Conservation (phyloP, 2,113 vertebrate species). For the Malurus alboscapulatus region DNA sequence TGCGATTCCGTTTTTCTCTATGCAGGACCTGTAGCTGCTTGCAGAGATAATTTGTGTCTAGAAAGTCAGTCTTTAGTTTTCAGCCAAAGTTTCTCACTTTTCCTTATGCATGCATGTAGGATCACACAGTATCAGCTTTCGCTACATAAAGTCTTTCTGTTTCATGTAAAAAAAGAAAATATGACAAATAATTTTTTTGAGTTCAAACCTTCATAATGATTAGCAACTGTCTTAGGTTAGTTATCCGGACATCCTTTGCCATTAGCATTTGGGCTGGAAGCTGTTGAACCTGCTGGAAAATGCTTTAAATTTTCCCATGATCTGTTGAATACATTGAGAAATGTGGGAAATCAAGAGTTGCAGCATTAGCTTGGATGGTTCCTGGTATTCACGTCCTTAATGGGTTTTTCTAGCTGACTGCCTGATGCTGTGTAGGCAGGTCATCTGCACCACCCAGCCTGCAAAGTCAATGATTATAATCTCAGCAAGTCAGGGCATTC, state of each 20-base stretch:
- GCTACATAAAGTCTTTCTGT: neutral
- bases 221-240: neutral
- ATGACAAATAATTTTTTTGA: neutral
- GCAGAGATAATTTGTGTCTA: neutral
- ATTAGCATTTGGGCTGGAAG: neutral
- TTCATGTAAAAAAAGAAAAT: neutral
- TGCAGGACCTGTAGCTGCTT: neutral
- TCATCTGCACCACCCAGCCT: neutral
- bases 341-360: neutral
- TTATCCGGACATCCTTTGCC: neutral
- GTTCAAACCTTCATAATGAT: neutral
- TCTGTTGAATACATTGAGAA: neutral
- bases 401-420: neutral
- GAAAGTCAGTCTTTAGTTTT: neutral
- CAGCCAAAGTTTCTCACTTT: neutral
- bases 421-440: neutral
- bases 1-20: neutral
- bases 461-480: neutral
- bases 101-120: fast-evolving
- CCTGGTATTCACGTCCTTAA: neutral
- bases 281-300: neutral
- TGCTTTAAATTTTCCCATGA: neutral
- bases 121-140: neutral
- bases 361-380: neutral
- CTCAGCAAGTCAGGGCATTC: neutral